These are phyloP conservation scores for Ooceraea biroi DNA, from an alignment of 1,140 invertebrate genomes.

Conservation along the genomic window DNA sequence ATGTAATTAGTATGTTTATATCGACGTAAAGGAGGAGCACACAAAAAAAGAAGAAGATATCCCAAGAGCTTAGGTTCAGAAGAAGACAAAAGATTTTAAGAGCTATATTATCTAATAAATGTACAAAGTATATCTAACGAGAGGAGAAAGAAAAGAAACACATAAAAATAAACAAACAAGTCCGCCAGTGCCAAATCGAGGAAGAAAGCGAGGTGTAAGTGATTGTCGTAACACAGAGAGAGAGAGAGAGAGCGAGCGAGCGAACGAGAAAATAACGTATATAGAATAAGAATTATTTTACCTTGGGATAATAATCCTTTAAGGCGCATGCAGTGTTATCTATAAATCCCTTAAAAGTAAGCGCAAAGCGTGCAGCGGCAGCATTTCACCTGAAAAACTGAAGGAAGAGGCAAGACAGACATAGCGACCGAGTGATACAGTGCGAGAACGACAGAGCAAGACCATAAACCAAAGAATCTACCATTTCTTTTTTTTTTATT, in stretches of 20 bases:
- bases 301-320: conserved; percentile 42
- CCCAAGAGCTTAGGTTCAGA: conserved; percentile 80
- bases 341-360: conserved; percentile 45
- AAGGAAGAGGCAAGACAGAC: conserved; percentile 61
- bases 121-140: conserved; percentile 85
- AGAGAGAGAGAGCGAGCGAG: background rate
- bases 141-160: conserved; percentile 65
- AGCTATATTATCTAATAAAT: conserved; percentile 85
- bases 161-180: conserved; percentile 75
- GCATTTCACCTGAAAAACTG: conserved; percentile 13
- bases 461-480: conserved; percentile 86
- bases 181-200: conserved; percentile 86
- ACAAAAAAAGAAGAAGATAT: conserved; percentile 73
- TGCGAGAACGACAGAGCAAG: conserved; percentile 56
- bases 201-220: conserved; percentile 63
- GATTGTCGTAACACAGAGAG: conserved; percentile 51
- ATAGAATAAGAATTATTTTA: conserved; percentile 52
- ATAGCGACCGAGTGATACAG: conserved; percentile 57
- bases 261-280: conserved; percentile 41
- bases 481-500: conserved; percentile 86
- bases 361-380: conserved; percentile 13
- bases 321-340: conserved; percentile 32
- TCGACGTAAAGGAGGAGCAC: conserved; percentile 76
- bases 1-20: conserved; percentile 86
- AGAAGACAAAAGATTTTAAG: conserved; percentile 77